Evolutionary conservation across 35 echinoderm and acorn worm genomes (phyloP), one percentile per base, ranked within the genome.

Genomic region (Diadema setosum): DNA sequence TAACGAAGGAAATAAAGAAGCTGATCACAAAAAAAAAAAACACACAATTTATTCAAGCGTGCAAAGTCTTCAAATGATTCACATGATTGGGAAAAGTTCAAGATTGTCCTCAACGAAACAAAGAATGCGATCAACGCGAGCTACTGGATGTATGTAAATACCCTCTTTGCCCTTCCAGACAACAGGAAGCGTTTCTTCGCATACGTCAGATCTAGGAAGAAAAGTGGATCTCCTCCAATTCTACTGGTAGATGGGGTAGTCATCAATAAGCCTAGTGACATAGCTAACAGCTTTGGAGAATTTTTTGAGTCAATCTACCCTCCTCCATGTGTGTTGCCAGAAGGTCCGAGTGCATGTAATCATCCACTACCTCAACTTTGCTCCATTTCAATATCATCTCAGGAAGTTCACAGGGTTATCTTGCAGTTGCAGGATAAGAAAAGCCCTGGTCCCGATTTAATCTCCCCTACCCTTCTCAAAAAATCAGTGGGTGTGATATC

Each of bases 161-260:
- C 12, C 24, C 52, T 63, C 27, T n/a, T n/a, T 39, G 31, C 24
- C 21, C 52, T 85, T 14, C 52, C 83, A 2, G 83, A 64, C 50
- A 85, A 65, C 57, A 60, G 56, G 55, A 85, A 85, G 39, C 83
- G 52, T 39, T 85, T 85, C 35, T 85, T 85, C 36, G 9, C 83
- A 32, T 85, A 36, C 20, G 83, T 85, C 30, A 39, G 83, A 41
- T 64, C 52, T 32, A 29, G 67, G 34, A 74, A 74, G 34, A 29
- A 37, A 35, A 74, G 34, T 18, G 16, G 26, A 3, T 35, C 65
- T 2, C 65, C 65, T 70, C 65, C 65, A 14, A 2, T 70, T 16
- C 67, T 74, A 37, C 21, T 70, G 2, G 65, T 35, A 26, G 32
- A 29, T 70, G 32, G 65, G 2, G 32, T 14, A 26, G 32, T 70